These are phyloP conservation scores for Protomyctophum bolini DNA, from an alignment of 2,113 vertebrate species.

Conservation along the genomic window DNA sequence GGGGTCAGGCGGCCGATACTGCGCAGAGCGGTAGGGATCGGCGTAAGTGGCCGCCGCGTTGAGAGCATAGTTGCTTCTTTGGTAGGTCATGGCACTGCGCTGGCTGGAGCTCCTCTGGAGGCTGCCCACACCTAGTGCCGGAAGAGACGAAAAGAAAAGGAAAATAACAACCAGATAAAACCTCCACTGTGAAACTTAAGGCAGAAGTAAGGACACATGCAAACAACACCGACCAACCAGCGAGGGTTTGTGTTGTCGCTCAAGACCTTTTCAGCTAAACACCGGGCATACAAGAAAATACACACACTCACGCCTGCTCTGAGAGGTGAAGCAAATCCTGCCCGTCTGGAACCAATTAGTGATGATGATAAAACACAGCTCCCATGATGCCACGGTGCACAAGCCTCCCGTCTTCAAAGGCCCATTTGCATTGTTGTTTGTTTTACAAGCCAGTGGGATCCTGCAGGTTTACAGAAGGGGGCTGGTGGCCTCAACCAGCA, in stretches of 20 bases:
- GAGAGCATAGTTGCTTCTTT: constrained; percentile 91
- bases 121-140: constrained; percentile 85
- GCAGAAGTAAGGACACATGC: neutral
- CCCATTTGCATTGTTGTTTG: constrained; percentile 42
- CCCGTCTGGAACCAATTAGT: constrained; percentile 71
- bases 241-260: constrained; percentile 20
- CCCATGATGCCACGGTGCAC: constrained; percentile 55
- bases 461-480: constrained; percentile 43
- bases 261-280: constrained; percentile 37
- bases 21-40: constrained; percentile 86
- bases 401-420: constrained; percentile 62
- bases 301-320: constrained; percentile 47
- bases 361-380: constrained; percentile 59
- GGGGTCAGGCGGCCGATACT: constrained; percentile 85
- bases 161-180: neutral
- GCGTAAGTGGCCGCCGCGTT: constrained; percentile 86
- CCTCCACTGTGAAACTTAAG: neutral
- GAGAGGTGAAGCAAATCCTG: constrained; percentile 51
- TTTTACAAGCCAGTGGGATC: constrained; percentile 55
- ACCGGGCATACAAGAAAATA: constrained; percentile 35
- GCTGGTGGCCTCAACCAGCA: constrained; percentile 45
- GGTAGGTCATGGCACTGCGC: constrained; percentile 92
- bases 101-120: constrained; percentile 93
- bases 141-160: neutral
- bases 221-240: constrained; percentile 1